Conservation (phyloP, 2,888 invertebrate genomes). For the Eristalinus sepulchralis region DNA sequence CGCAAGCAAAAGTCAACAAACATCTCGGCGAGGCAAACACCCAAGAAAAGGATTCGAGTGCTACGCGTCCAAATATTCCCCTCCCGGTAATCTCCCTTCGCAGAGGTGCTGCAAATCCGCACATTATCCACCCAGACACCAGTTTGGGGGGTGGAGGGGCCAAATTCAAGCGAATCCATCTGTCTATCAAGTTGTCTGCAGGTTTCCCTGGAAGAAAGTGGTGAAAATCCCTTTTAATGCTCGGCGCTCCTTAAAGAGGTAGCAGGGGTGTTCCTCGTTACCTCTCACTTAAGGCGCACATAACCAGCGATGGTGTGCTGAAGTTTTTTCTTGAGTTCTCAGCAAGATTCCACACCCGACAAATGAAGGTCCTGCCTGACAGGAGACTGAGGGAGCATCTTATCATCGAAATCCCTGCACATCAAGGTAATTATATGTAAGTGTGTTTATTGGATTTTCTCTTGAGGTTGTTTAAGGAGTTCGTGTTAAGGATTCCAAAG, state of each 20-base stretch:
- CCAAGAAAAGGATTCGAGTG: conserved; percentile 41
- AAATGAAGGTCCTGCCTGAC: background rate
- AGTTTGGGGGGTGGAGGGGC: background rate
- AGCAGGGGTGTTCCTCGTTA: conserved; percentile 21
- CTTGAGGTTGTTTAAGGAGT: conserved; percentile 46
- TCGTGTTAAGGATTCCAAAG: too few relatives aligned
- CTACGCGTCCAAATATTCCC: conserved; percentile 18
- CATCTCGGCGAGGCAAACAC: conserved; percentile 55
- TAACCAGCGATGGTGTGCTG: background rate
- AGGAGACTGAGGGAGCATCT: background rate
- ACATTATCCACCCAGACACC: background rate
- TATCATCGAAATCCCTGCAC: conserved; percentile 10
- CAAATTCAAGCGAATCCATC: conserved; percentile 72
- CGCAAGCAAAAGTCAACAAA: conserved; percentile 62
- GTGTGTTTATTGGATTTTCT: conserved; percentile 49
- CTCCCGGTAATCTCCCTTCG: background rate
- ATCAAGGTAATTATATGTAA: conserved; percentile 37
- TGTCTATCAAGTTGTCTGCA: conserved; percentile 78
- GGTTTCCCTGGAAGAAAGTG: conserved; percentile 55
- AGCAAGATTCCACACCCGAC: background rate
- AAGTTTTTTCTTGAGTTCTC: background rate
- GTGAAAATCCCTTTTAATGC: conserved; percentile 29
- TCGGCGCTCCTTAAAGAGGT: conserved; percentile 28
- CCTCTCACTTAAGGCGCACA: conserved; percentile 13
- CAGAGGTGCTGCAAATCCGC: background rate